A percentile compares a stretch with the other conserved stretches of the same genome.
Evolutionary conservation across 2,888 invertebrate species (phyloP).

Genomic region (Steinernema carpocapsae): DNA sequence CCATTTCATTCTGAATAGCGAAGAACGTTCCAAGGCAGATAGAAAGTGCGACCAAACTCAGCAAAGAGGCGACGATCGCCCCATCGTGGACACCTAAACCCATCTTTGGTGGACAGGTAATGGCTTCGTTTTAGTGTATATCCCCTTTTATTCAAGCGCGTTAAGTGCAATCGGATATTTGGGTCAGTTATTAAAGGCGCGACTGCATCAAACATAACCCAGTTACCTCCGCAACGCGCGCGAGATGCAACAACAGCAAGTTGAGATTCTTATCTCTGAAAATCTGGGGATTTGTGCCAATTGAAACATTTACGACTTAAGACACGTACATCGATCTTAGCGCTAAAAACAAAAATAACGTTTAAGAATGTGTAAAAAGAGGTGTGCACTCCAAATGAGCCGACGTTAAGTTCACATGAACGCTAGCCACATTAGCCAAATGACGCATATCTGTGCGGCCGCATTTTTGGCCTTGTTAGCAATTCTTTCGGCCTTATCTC

Average conservation of each 20-base stretch:
- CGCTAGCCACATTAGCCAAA: too few species aligned
- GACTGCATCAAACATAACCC: not conserved
- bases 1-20: constrained; percentile 29
- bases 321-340: not conserved
- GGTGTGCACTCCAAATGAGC: too few species aligned
- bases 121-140: constrained; percentile 15
- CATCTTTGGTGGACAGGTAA: not conserved
- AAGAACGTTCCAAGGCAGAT: constrained; percentile 25
- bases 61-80: constrained; percentile 6
- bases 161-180: constrained; percentile 20
- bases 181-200: not conserved
- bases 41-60: not conserved
- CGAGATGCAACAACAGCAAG: constrained; percentile 20
- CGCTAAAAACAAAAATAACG: too few species aligned
- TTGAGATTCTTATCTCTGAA: too few species aligned
- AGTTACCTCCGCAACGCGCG: not conserved
- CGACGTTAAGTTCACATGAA: too few species aligned
- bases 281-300: too few species aligned
- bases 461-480: too few species aligned
- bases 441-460: too few species aligned
- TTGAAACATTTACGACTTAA: too few species aligned
- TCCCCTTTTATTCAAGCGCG: not conserved
- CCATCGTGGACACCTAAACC: constrained; percentile 3
- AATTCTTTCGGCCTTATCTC: too few species aligned
- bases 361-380: too few species aligned